Evolutionary conservation across 2,888 invertebrate genomes (phyloP).

Genomic region (Xylota segnis): DNA sequence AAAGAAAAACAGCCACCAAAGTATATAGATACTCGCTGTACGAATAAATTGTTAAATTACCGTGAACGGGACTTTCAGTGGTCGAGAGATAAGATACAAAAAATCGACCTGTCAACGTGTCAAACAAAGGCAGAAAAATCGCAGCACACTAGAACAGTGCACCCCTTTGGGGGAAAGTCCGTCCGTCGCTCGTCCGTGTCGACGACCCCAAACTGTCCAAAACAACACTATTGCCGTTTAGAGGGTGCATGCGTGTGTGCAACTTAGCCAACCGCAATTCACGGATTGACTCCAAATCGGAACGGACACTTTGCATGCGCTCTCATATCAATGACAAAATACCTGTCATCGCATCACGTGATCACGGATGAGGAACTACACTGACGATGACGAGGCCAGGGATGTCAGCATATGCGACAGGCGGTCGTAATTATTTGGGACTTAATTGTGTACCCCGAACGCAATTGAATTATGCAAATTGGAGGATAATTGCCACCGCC

Average conservation of each 20-base stretch:
- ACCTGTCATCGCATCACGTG: slow-evolving; percentile 77
- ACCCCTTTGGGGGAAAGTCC: slow-evolving; percentile 11
- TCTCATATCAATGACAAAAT: slow-evolving; percentile 76
- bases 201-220: slow-evolving; percentile 1
- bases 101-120: slow-evolving; percentile 70
- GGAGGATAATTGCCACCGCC: slow-evolving; percentile 70
- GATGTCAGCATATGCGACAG: slow-evolving; percentile 61
- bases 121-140: slow-evolving; percentile 42
- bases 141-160: slow-evolving; percentile 38
- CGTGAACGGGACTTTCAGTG: slow-evolving; percentile 48
- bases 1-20: slow-evolving; percentile 37
- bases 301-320: slow-evolving; percentile 70
- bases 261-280: slow-evolving; percentile 63
- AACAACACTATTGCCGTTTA: slow-evolving; percentile 19
- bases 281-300: slow-evolving; percentile 66
- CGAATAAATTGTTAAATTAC: slow-evolving; percentile 74
- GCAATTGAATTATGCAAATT: slow-evolving; percentile 77
- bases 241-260: slow-evolving; percentile 57
- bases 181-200: too few species aligned
- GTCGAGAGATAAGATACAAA: slow-evolving; percentile 23
- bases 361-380: slow-evolving; percentile 75
- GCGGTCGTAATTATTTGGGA: slow-evolving; percentile 72
- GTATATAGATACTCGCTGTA: slow-evolving; percentile 31
- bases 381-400: slow-evolving; percentile 63
- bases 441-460: slow-evolving; percentile 74